A percentile compares a stretch with the other conserved stretches of the same genome.
Conservation (phyloP, 2,797 vertebrate genomes). For the Sebastes taczanowskii region DNA sequence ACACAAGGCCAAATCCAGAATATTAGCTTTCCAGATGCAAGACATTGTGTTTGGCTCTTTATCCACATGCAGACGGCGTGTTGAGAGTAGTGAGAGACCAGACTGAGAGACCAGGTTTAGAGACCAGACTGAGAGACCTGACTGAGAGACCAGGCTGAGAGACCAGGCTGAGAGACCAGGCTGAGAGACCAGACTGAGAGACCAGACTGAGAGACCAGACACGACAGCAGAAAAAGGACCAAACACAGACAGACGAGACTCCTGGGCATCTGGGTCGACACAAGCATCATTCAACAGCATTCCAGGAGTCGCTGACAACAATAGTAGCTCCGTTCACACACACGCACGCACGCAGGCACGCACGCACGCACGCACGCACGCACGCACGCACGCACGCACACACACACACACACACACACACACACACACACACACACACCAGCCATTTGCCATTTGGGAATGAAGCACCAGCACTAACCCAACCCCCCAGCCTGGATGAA, state of each 20-base stretch:
- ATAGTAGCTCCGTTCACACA: conserved; percentile 23
- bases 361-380: background rate
- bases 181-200: too few species aligned
- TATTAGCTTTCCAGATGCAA: conserved; percentile 6
- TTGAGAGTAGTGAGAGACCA: background rate
- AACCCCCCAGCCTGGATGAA: conserved; percentile 40
- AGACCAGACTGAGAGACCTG: too few species aligned
- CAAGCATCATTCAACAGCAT: conserved; percentile 58
- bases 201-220: background rate
- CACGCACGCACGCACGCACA: conserved; percentile 14
- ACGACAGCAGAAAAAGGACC: background rate
- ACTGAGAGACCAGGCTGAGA: too few species aligned
- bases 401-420: background rate
- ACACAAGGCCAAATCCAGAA: background rate
- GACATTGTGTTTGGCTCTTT: background rate
- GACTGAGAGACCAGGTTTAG: too few species aligned
- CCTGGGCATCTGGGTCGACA: conserved; percentile 47
- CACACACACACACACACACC: background rate
- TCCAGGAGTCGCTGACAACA: conserved; percentile 61
- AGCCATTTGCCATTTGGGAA: conserved; percentile 25
- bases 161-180: too few species aligned
- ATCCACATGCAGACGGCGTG: background rate
- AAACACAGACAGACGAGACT: conserved; percentile 41
- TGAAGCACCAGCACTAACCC: conserved; percentile 38
- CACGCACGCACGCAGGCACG: background rate